Evolutionary conservation across 2,797 vertebrate genomes (phyloP).

Genomic region (Onychomys leucogaster): DNA sequence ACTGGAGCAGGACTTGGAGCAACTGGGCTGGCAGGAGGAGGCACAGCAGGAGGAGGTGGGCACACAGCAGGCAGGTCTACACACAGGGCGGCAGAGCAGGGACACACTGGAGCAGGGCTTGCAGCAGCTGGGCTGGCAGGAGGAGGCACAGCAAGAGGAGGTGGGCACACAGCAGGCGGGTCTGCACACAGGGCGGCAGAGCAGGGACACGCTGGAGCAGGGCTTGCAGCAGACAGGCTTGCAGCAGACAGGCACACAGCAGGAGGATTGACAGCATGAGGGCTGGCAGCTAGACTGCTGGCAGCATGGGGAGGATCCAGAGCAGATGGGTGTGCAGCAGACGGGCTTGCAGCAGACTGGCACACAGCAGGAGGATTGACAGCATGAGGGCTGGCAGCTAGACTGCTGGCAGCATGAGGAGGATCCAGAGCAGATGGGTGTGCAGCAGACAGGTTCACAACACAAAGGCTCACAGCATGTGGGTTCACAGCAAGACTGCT

Average conservation of each 20-base stretch:
- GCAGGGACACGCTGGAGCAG: constrained; percentile 5
- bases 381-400: not conserved
- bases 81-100: not conserved
- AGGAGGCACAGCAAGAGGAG: not conserved
- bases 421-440: not conserved
- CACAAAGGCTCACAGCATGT: not conserved
- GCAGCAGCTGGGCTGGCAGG: not conserved
- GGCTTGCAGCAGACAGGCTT: not conserved
- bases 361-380: not conserved
- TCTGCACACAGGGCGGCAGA: not conserved
- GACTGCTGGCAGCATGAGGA: not conserved
- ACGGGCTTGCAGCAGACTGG: not conserved
- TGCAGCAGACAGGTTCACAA: not conserved
- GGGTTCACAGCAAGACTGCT: not conserved
- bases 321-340: not conserved
- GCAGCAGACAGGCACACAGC: not conserved
- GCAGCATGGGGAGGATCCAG: too few relatives aligned
- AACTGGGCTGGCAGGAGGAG: not conserved
- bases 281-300: too few relatives aligned
- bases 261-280: not conserved
- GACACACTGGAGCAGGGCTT: not conserved
- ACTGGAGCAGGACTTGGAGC: not conserved
- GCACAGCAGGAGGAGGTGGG: not conserved
- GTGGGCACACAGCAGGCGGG: fast-evolving
- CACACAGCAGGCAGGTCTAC: not conserved